These are phyloP conservation scores for Carpatolechia fugitivella DNA, from an alignment of 2,888 invertebrate genomes.

Conservation along the genomic window DNA sequence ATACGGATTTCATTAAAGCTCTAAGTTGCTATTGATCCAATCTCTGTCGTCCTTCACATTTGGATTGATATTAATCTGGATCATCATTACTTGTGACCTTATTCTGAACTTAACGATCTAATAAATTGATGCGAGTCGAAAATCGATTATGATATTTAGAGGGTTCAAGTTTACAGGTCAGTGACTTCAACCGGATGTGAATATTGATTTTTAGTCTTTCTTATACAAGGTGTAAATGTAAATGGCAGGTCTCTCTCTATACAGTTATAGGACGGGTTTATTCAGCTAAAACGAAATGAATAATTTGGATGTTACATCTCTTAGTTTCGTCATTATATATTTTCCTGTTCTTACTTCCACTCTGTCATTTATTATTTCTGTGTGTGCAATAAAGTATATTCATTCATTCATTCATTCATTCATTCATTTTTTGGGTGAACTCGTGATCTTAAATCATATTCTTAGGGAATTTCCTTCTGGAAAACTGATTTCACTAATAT, in stretches of 20 bases:
- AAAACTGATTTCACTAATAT: too few relatives aligned
- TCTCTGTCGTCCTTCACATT: constrained; percentile 27
- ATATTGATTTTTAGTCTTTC: neutral
- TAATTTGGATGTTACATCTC: too few relatives aligned
- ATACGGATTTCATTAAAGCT: constrained; percentile 4
- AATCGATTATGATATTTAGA: constrained; percentile 3
- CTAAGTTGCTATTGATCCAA: neutral
- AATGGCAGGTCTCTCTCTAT: too few relatives aligned
- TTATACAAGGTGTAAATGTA: too few relatives aligned
- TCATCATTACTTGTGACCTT: constrained; percentile 17
- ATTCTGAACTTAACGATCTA: constrained; percentile 6
- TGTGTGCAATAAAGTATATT: too few relatives aligned
- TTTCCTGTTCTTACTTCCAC: neutral
- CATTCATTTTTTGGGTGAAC: too few relatives aligned
- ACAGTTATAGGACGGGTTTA: too few relatives aligned
- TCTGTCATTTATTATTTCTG: neutral
- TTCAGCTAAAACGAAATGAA: too few relatives aligned
- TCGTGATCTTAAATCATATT: too few relatives aligned
- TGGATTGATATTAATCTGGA: constrained; percentile 22
- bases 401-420: too few relatives aligned
- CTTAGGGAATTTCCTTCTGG: too few relatives aligned
- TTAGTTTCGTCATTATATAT: too few relatives aligned
- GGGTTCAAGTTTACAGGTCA: neutral
- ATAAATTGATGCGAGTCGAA: neutral
- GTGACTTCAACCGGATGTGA: neutral